These are phyloP conservation scores for Seriola rivoliana DNA, from an alignment of 2,113 vertebrate species.

Conservation along the genomic window DNA sequence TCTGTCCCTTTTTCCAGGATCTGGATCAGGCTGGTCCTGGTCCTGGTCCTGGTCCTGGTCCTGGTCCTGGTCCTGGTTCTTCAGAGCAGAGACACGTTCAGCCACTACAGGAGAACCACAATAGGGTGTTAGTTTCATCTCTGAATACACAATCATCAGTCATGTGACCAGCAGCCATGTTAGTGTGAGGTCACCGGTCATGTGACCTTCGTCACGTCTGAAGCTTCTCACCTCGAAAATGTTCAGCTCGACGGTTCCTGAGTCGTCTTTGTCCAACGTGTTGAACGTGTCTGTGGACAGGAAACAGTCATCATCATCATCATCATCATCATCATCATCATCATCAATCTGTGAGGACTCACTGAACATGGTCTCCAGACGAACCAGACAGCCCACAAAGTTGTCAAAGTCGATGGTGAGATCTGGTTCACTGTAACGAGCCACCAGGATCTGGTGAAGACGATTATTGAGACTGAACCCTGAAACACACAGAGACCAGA, in stretches of 20 bases:
- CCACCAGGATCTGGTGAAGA: conserved; percentile 85
- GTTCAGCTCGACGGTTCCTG: conserved; percentile 82
- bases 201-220: background rate
- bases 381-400: conserved; percentile 87
- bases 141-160: too few species aligned
- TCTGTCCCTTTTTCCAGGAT: background rate
- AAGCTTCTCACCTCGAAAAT: conserved; percentile 79
- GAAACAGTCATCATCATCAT: background rate
- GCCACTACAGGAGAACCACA: conserved; percentile 69
- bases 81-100: conserved; percentile 64
- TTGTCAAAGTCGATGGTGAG: conserved; percentile 86
- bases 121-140: background rate
- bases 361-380: conserved; percentile 89
- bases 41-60: background rate
- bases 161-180: too few species aligned
- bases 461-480: conserved; percentile 86
- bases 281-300: conserved; percentile 84
- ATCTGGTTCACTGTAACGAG: conserved; percentile 76
- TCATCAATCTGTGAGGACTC: conserved; percentile 54
- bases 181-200: background rate
- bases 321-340: too few species aligned
- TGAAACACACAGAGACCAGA: conserved; percentile 40
- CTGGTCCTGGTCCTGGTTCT: background rate
- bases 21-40: background rate
- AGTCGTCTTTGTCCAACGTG: conserved; percentile 81